Conservation (phyloP, 2,888 invertebrate genomes). For the Cataglyphis albicans region DNA sequence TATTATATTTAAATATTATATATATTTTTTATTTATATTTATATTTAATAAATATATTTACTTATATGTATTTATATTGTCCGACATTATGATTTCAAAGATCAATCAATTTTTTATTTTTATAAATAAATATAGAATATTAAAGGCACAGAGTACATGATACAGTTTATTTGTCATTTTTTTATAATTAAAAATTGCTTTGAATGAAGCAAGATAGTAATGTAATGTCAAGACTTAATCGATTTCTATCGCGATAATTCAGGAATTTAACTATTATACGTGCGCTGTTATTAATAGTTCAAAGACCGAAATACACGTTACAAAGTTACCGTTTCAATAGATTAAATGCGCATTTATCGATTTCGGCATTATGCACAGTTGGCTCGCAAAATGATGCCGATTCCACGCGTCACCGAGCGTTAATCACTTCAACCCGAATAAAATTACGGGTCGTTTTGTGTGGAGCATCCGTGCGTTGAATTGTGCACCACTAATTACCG, state of each 20-base stretch:
- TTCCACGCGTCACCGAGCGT: conserved; percentile 60
- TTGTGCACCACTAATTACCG: conserved; percentile 57
- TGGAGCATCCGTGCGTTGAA: conserved; percentile 56
- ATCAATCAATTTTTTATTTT: conserved; percentile 3
- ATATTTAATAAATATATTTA: not conserved
- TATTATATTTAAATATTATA: not conserved
- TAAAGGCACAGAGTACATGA: not conserved
- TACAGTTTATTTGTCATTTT: not conserved
- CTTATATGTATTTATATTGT: not conserved
- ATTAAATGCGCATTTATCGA: conserved; percentile 54
- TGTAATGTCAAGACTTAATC: not conserved
- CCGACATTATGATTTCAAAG: not conserved
- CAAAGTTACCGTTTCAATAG: conserved; percentile 49
- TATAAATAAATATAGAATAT: conserved; percentile 24
- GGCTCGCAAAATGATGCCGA: conserved; percentile 59
- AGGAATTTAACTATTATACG: not conserved
- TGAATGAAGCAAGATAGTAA: not conserved
- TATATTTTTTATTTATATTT: not conserved
- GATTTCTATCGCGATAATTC: conserved; percentile 29
- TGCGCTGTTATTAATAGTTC: conserved; percentile 33
- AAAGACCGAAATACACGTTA: conserved; percentile 39
- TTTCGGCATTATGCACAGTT: conserved; percentile 61
- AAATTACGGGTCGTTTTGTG: conserved; percentile 61
- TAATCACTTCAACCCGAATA: conserved; percentile 59
- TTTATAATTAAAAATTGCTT: not conserved